Conservation (phyloP, 2,113 vertebrate species). For the Campylomormyrus numenius region DNA sequence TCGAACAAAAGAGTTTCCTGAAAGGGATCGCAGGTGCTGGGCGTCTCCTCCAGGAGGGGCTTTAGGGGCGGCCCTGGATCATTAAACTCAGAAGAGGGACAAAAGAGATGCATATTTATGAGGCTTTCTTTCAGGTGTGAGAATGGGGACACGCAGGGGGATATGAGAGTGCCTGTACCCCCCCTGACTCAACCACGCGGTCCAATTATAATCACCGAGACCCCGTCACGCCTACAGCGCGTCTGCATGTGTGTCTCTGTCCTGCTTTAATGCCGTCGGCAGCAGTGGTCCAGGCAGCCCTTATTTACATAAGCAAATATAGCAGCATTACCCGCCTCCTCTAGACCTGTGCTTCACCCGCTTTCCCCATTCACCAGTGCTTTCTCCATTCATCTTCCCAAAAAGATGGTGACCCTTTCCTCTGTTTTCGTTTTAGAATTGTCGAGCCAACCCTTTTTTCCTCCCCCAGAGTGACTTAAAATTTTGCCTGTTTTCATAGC, state of each 20-base stretch:
- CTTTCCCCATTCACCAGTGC: neutral
- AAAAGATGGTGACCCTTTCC: neutral
- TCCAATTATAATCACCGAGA: constrained; percentile 9
- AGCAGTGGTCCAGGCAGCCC: neutral
- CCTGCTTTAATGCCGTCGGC: neutral
- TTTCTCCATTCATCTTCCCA: neutral
- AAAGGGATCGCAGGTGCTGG: constrained; percentile 40
- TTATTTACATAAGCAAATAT: constrained; percentile 13
- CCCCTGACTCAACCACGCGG: neutral
- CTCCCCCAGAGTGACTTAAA: neutral
- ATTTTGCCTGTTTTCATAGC: neutral
- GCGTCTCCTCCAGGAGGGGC: constrained; percentile 28
- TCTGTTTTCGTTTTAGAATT: neutral
- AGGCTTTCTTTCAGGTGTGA: constrained; percentile 24
- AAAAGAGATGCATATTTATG: constrained; percentile 20
- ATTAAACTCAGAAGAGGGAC: constrained; percentile 26
- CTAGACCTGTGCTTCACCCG: neutral
- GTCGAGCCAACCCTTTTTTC: neutral
- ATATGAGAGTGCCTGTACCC: neutral
- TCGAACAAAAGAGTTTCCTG: constrained; percentile 37
- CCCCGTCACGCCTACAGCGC: neutral
- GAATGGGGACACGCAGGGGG: constrained; percentile 16
- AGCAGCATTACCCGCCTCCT: neutral
- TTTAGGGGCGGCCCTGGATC: constrained; percentile 23
- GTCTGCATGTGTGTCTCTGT: neutral